Base-by-base conservation (phyloP, 92 coral and sea anemone genomes). In the Actinernus sp. region DNA sequence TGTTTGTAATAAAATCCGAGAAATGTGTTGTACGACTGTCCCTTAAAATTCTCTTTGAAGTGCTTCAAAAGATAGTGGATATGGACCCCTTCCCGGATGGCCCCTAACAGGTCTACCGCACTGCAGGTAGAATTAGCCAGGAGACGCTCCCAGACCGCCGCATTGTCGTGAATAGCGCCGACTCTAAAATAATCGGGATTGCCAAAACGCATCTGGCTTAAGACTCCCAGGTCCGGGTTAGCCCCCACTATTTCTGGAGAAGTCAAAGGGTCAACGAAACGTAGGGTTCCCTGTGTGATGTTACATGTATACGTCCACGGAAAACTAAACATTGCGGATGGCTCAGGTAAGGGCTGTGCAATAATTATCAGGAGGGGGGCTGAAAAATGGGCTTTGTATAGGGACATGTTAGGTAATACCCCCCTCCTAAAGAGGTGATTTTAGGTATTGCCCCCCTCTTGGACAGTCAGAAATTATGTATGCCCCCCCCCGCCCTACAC, bases 1-100 rank as follows among this genome's bases (percentile, higher is more conserved):
- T n/a, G n/a, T n/a, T n/a, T n/a, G n/a, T n/a, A n/a, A n/a, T n/a
- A n/a, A n/a, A n/a, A n/a, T n/a, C n/a, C n/a, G n/a, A n/a, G n/a
- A n/a, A n/a, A n/a, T n/a, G n/a, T n/a, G 31, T 79, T 28, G 29
- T 36, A 79, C 17, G 63, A 66, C 23, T 6, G 16, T 27, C 79
- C 79, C 36, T 51, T 69, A 50, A 79, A 79, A 44, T 39, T 56
- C 26, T 79, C 86, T 29, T 51, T 78, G 22, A 67, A 78, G 14
- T 74, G 71, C 57, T 44, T 57, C 24, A 68, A 56, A 49, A 65
- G 45, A 4, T 20, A 71, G 11, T 73, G 71, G 39, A 73, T 33
- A 2, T 56, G 22, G 22, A 30, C 63, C 28, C 64, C 64, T 1
- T 61, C 55, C 24, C 53, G 18, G 0, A 51, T 27, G 31, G 62